Evolutionary conservation across 2,113 vertebrate species (phyloP).

Genomic region (Bombycilla garrulus): DNA sequence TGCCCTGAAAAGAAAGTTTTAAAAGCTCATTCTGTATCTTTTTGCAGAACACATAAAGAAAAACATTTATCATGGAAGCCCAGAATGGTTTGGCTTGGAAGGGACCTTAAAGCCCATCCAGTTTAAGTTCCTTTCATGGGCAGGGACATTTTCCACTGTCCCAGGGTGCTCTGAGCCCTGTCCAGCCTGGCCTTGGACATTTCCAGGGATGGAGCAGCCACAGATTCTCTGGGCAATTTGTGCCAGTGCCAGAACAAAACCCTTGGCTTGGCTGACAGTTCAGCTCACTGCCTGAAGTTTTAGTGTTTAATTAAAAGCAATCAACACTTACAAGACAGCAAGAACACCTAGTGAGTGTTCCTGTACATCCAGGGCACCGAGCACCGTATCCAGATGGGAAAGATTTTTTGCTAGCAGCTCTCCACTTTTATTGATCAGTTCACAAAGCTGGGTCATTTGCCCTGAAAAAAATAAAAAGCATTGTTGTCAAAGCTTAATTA

Average conservation of each 20-base stretch:
- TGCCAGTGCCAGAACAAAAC: neutral
- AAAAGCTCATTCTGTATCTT: neutral
- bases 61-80: neutral
- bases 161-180: rapidly evolving
- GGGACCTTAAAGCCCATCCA: too few species aligned
- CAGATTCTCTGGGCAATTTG: rapidly evolving
- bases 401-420: slow-evolving; percentile 98
- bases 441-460: slow-evolving; percentile 99
- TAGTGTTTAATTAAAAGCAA: neutral
- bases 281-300: neutral
- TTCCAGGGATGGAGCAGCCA: neutral
- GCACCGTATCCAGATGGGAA: slow-evolving; percentile 97
- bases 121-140: neutral
- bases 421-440: slow-evolving; percentile 99
- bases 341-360: slow-evolving; percentile 96
- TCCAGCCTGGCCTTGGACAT: neutral
- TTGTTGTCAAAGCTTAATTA: neutral
- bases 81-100: neutral
- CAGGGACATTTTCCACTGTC: neutral
- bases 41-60: neutral
- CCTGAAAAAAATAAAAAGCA: slow-evolving; percentile 78
- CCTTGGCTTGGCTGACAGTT: neutral
- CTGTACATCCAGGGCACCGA: slow-evolving; percentile 96
- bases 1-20: neutral
- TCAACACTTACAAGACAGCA: slow-evolving; percentile 90